These are phyloP conservation scores for Copidosoma floridanum DNA, from an alignment of 1,140 invertebrate genomes.

Conservation along the genomic window DNA sequence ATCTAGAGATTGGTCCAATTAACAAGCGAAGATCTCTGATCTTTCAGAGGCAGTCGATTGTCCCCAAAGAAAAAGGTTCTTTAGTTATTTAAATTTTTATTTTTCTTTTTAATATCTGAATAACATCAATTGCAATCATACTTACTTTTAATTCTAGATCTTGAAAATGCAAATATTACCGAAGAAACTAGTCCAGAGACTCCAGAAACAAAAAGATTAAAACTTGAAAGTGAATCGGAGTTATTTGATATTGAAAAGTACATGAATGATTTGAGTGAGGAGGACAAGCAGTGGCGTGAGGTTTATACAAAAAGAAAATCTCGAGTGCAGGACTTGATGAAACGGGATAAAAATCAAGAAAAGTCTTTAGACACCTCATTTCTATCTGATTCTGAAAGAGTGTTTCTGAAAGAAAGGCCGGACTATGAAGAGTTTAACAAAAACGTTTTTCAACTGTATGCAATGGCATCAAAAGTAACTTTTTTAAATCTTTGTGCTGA, in stretches of 20 bases:
- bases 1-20: neutral
- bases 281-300: constrained; percentile 39
- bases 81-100: neutral
- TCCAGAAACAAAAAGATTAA: constrained; percentile 7
- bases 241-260: constrained; percentile 38
- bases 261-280: constrained; percentile 33
- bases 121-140: neutral
- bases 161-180: neutral
- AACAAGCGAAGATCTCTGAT: constrained; percentile 39
- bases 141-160: constrained; percentile 1
- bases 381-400: constrained; percentile 35
- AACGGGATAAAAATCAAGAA: constrained; percentile 7
- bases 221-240: constrained; percentile 3
- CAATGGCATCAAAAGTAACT: constrained; percentile 27
- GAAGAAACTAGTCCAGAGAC: too few species aligned
- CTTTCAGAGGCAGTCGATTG: constrained; percentile 29
- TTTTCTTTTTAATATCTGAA: neutral
- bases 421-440: constrained; percentile 38
- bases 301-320: constrained; percentile 32
- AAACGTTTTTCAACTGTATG: constrained; percentile 32
- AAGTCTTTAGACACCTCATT: constrained; percentile 31
- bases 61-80: constrained; percentile 27
- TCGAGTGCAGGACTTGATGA: constrained; percentile 25
- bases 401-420: constrained; percentile 35
- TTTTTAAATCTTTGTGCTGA: constrained; percentile 24